These are phyloP conservation scores for Elysia crispata DNA, from an alignment of 2,888 invertebrate genomes.

Conservation along the genomic window DNA sequence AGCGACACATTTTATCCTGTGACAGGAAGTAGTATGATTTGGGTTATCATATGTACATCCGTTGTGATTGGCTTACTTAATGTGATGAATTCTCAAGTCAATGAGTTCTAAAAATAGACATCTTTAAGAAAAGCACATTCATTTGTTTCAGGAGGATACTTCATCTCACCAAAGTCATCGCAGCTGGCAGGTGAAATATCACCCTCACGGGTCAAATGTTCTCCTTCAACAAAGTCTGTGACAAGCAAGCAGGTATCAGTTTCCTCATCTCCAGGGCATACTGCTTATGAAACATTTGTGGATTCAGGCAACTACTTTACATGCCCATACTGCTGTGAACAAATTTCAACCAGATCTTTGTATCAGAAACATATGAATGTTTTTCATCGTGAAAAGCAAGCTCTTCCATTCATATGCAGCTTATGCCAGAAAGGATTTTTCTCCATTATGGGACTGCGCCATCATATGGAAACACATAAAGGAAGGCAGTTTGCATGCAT, in stretches of 20 bases:
- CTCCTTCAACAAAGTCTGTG: background rate
- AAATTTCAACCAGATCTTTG: conserved; percentile 21
- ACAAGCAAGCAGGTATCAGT: background rate
- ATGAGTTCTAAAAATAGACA: background rate
- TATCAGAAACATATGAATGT: conserved; percentile 45
- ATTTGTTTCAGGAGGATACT: background rate
- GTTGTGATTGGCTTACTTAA: too few species aligned
- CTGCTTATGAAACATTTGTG: background rate
- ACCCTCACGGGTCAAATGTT: background rate
- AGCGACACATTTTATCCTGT: conserved; percentile 41
- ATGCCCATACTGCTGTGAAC: conserved; percentile 25
- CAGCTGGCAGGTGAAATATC: background rate
- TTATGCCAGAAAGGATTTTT: conserved; percentile 44
- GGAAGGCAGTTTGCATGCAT: conserved; percentile 36
- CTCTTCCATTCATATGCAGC: conserved; percentile 37
- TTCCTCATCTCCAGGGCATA: background rate
- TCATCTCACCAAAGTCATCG: conserved; percentile 1
- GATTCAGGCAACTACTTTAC: too few species aligned
- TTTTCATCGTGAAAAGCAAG: conserved; percentile 28
- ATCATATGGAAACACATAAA: conserved; percentile 43
- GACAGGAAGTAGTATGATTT: background rate
- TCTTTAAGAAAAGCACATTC: conserved; percentile 10
- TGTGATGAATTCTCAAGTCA: too few species aligned
- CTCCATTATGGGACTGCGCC: conserved; percentile 29
- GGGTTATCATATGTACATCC: too few species aligned